Evolutionary conservation across 1,140 invertebrate species (phyloP).

Genomic region (Heliconius nattereri): DNA sequence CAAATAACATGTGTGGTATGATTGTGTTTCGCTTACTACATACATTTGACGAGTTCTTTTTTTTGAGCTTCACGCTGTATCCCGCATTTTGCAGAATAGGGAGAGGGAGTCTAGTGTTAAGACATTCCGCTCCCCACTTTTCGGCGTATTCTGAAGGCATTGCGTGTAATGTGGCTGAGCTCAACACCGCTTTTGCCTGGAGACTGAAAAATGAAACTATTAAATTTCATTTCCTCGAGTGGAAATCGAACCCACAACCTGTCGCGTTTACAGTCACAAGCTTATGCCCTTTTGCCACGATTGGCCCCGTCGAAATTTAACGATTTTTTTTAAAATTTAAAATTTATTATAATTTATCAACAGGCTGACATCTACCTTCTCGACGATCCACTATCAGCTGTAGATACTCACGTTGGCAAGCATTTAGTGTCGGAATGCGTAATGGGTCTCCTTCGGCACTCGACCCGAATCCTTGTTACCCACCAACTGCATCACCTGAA

Average conservation of each 20-base stretch:
- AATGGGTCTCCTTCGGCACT: slow-evolving; percentile 86
- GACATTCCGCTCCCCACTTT: no score
- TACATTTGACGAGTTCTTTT: not conserved
- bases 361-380: slow-evolving; percentile 87
- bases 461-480: slow-evolving; percentile 90
- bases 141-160: no score
- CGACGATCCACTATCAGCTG: slow-evolving; percentile 85
- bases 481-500: slow-evolving; percentile 94
- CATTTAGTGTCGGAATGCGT: slow-evolving; percentile 86
- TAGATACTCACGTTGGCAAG: slow-evolving; percentile 87
- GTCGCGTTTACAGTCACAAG: no score
- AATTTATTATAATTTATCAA: not conserved
- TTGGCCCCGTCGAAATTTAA: not conserved
- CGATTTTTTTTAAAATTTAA: not conserved
- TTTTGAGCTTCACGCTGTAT: no score
- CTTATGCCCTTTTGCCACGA: no score
- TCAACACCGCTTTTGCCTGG: no score
- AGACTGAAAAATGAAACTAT: not conserved
- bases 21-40: not conserved
- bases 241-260: no score
- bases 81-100: no score
- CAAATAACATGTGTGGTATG: slow-evolving; percentile 2
- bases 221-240: no score
- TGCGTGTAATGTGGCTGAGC: no score
- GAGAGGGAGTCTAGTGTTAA: no score